Evolutionary conservation across 1,140 invertebrate genomes (phyloP).

Genomic region (Phymorhynchus buccinoides): DNA sequence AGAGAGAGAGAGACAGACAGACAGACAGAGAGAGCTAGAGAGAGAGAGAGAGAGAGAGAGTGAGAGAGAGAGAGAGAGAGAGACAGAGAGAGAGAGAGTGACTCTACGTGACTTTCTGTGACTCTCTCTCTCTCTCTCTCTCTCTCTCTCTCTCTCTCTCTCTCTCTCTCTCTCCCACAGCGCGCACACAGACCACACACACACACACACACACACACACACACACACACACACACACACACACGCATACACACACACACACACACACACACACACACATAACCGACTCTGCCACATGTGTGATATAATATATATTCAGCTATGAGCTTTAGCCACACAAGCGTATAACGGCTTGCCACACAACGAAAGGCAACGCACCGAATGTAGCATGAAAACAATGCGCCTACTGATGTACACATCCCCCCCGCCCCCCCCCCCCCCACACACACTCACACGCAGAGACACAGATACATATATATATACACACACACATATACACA

Average conservation of each 20-base stretch:
- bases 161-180: too few species aligned
- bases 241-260: neutral
- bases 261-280: neutral
- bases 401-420: too few species aligned
- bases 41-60: constrained; percentile 22
- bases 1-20: constrained; percentile 5
- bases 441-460: neutral
- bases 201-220: neutral
- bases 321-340: neutral
- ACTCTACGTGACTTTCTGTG: too few species aligned
- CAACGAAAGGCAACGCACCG: neutral
- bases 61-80: constrained; percentile 9
- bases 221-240: constrained; percentile 17
- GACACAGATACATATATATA: neutral
- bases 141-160: too few species aligned
- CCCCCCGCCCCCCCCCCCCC: too few species aligned
- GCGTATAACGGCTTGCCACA: neutral
- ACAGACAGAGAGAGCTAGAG: too few species aligned
- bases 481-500: neutral
- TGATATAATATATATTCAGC: neutral
- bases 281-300: neutral
- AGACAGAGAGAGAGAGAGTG: neutral
- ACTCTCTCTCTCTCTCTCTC: too few species aligned
- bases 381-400: neutral
- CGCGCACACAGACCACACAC: too few species aligned